phyloP scores from a whole-genome alignment of 2,888 invertebrate genomes.

The Amiota minor region DNA sequence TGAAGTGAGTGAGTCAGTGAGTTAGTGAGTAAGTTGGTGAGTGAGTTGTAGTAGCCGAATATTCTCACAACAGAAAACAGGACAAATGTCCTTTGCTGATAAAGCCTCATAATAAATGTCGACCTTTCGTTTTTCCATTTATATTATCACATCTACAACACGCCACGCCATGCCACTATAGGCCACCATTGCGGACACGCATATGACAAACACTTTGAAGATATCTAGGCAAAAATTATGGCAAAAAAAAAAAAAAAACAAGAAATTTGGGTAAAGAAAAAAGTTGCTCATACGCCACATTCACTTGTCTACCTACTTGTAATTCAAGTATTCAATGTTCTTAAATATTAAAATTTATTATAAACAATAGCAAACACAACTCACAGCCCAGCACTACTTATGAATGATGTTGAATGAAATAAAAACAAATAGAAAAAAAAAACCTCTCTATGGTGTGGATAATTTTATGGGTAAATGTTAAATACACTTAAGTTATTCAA shows the following conservation, averaged over 20 bases:
- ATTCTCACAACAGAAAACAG: slow-evolving; percentile 63
- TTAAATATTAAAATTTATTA: slow-evolving; percentile 62
- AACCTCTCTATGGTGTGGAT: no score
- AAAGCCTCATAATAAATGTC: slow-evolving; percentile 73
- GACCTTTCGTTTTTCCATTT: slow-evolving; percentile 74
- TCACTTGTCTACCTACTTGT: slow-evolving; percentile 31
- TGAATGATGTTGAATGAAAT: no score
- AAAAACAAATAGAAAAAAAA: no score
- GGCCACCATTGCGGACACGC: slow-evolving; percentile 13
- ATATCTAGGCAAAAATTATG: slow-evolving; percentile 1
- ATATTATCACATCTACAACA: slow-evolving; percentile 62
- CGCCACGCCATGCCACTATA: slow-evolving; percentile 20
- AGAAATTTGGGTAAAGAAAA: slow-evolving; percentile 7
- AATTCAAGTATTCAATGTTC: slow-evolving; percentile 20
- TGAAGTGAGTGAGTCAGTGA: no score
- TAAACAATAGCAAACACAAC: slow-evolving; percentile 47
- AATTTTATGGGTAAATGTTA: no score
- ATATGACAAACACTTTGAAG: slow-evolving; percentile 36
- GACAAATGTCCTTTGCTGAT: slow-evolving; percentile 73
- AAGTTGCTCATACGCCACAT: slow-evolving; percentile 21
- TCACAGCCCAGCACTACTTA: no score
- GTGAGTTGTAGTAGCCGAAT: slow-evolving; percentile 43
- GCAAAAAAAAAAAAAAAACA: slow-evolving; percentile 35
- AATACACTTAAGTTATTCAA: no score
- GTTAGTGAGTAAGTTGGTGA: no score